These are phyloP conservation scores for Pteronura brasiliensis DNA, from an alignment of 2,113 vertebrate species.

Conservation along the genomic window DNA sequence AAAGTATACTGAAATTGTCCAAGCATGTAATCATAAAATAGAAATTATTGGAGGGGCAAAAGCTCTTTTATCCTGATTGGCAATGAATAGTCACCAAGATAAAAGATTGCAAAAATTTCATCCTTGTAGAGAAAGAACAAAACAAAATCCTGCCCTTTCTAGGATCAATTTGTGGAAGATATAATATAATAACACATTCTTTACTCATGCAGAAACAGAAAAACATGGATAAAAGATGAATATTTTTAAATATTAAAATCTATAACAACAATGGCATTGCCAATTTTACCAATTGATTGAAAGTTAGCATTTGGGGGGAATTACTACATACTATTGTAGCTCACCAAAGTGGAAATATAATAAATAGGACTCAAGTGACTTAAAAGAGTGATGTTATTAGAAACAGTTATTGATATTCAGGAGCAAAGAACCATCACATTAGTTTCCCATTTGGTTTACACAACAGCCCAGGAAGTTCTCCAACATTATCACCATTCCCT, in stretches of 20 bases:
- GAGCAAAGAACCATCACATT: background rate
- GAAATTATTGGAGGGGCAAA: conserved; percentile 4
- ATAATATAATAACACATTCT: background rate
- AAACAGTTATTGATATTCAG: background rate
- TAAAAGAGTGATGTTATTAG: conserved; percentile 3
- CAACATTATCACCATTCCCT: background rate
- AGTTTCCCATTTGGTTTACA: background rate
- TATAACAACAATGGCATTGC: background rate
- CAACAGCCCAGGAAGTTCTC: background rate
- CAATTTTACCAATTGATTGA: background rate
- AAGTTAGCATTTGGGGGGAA: background rate
- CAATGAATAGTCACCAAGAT: conserved; percentile 23
- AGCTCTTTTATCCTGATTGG: conserved; percentile 29
- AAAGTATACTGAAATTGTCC: conserved; percentile 43
- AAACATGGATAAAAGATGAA: background rate
- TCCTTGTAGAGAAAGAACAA: background rate
- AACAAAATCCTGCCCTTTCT: background rate
- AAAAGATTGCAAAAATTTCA: background rate
- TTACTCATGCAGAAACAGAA: background rate
- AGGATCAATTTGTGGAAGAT: background rate
- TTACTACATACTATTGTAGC: background rate
- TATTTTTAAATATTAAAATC: conserved; percentile 40
- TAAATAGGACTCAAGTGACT: background rate
- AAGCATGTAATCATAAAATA: conserved; percentile 34
- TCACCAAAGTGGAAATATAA: background rate